Conservation (phyloP, 2,797 vertebrate species). For the Myiothlypis chrysogaster region DNA sequence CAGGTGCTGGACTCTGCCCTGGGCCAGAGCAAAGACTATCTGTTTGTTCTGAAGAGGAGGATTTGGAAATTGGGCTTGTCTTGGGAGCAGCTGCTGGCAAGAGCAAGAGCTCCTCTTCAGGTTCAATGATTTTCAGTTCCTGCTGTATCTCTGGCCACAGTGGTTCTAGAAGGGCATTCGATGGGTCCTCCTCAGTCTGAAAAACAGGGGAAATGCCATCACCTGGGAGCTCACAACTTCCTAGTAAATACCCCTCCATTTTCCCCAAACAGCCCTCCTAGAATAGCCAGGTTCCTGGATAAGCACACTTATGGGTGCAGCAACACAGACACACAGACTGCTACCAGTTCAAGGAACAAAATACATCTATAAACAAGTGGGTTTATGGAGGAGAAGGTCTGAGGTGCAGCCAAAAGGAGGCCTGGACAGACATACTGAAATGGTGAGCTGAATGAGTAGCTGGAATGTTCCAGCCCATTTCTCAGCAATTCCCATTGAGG, state of each 20-base stretch:
- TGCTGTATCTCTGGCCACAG: constrained; percentile 83
- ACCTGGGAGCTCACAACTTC: background rate
- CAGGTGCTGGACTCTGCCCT: background rate
- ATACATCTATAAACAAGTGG: background rate
- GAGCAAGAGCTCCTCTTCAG: constrained; percentile 79
- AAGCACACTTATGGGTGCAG: background rate
- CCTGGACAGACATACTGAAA: background rate
- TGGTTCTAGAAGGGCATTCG: constrained; percentile 56
- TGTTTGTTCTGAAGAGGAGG: background rate
- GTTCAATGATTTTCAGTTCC: constrained; percentile 88
- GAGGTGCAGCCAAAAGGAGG: background rate
- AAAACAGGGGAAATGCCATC: constrained; percentile 52
- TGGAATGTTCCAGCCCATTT: constrained; percentile 21
- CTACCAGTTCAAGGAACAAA: background rate
- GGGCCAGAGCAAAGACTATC: background rate
- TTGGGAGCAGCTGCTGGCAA: constrained; percentile 11
- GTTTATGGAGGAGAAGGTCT: background rate
- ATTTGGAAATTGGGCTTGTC: background rate
- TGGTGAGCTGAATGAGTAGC: constrained; percentile 17
- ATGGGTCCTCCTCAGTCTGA: constrained; percentile 66
- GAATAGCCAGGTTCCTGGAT: background rate
- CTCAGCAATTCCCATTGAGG: constrained; percentile 46
- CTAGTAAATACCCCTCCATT: background rate
- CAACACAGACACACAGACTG: background rate
- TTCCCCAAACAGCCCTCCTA: background rate